A percentile compares a stretch with the other conserved stretches of the same genome.
Conservation (phyloP, 2,797 vertebrate genomes). For the Rhinophrynus dorsalis region DNA sequence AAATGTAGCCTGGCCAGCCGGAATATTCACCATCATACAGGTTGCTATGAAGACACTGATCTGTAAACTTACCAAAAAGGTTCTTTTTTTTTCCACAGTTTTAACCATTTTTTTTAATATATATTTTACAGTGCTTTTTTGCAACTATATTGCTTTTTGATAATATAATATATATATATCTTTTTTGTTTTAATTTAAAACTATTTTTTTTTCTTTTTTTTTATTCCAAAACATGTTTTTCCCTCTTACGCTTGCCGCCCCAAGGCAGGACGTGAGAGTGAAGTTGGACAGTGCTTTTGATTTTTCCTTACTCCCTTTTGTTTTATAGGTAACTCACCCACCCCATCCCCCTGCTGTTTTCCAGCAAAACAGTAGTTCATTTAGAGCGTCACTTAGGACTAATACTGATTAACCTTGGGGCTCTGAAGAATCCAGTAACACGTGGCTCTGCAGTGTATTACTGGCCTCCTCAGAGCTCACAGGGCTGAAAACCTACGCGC, state of each 20-base stretch:
- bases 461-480: constrained; percentile 28
- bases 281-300: constrained; percentile 82
- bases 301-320: constrained; percentile 75
- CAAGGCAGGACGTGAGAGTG: constrained; percentile 84
- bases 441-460: constrained; percentile 31
- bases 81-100: constrained; percentile 84
- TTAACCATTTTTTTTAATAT: constrained; percentile 89
- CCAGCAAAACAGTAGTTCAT: constrained; percentile 79
- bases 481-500: constrained; percentile 75
- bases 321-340: constrained; percentile 77
- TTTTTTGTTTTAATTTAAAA: constrained; percentile 61
- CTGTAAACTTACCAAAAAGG: constrained; percentile 86
- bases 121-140: constrained; percentile 91
- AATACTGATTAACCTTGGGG: constrained; percentile 68
- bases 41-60: constrained; percentile 81
- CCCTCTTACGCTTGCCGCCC: constrained; percentile 59
- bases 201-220: constrained; percentile 78
- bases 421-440: constrained; percentile 39
- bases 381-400: constrained; percentile 82
- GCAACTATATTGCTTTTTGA: constrained; percentile 91
- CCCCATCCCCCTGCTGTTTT: constrained; percentile 72
- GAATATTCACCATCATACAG: constrained; percentile 81
- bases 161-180: constrained; percentile 83
- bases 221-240: constrained; percentile 64
- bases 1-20: constrained; percentile 81